These are phyloP conservation scores for Ifrita kowaldi DNA, from an alignment of 2,113 vertebrate genomes.

Conservation along the genomic window DNA sequence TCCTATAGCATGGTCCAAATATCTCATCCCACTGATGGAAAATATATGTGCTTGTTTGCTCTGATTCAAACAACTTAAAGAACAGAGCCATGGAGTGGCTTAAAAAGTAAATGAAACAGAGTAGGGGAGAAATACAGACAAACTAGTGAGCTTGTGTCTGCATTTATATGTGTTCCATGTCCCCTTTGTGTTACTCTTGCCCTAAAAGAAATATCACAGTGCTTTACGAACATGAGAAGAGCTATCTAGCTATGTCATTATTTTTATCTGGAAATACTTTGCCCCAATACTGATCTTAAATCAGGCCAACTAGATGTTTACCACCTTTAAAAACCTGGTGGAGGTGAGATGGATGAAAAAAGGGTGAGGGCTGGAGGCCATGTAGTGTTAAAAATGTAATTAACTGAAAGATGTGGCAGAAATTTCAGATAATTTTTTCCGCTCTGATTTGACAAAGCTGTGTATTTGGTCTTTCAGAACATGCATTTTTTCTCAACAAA, in stretches of 20 bases:
- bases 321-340: not conserved
- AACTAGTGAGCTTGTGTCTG: not conserved
- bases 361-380: not conserved
- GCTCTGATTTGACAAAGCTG: not conserved
- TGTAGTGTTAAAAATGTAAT: not conserved
- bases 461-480: not conserved
- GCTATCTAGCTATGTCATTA: not conserved
- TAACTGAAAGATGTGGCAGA: not conserved
- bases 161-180: not conserved
- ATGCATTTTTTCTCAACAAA: not conserved
- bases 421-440: not conserved
- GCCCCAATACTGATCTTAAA: not conserved
- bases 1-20: not conserved
- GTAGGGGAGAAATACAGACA: not conserved
- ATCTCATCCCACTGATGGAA: not conserved
- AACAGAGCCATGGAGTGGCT: not conserved
- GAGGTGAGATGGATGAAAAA: not conserved
- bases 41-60: not conserved
- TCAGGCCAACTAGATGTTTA: not conserved
- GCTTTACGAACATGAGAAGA: not conserved
- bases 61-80: not conserved
- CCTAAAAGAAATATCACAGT: not conserved
- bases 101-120: not conserved
- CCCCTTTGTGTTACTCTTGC: not conserved
- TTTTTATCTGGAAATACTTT: not conserved